Conservation (phyloP, 53 echinoderm and acorn worm genomes). For the Paelopatides confundens region DNA sequence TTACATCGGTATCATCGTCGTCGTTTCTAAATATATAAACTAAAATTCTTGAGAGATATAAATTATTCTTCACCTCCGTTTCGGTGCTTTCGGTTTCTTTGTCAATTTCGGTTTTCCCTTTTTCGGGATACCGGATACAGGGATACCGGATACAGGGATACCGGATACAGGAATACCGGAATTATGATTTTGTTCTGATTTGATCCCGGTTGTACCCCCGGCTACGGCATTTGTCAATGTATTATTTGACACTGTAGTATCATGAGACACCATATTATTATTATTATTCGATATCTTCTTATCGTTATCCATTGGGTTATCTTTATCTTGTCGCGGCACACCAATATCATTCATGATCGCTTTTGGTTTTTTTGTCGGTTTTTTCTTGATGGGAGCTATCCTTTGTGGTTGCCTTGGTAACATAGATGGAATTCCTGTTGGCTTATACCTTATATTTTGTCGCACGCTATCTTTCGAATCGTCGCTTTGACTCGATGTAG, state of each 20-base stretch:
- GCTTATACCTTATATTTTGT: not conserved
- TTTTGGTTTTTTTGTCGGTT: not conserved
- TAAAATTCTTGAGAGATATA: no score
- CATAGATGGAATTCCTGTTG: not conserved
- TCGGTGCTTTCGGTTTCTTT: not conserved
- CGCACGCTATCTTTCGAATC: conserved; percentile 2
- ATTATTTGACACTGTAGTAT: not conserved
- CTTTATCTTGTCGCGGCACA: not conserved
- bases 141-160: no score
- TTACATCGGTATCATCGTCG: no score
- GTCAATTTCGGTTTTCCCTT: not conserved
- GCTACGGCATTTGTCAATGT: not conserved
- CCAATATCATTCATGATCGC: not conserved
- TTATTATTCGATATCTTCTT: not conserved
- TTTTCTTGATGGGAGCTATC: not conserved
- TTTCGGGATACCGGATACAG: not conserved
- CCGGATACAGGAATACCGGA: no score
- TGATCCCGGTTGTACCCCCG: not conserved
- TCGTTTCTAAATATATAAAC: no score
- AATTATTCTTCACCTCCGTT: not conserved
- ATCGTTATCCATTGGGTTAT: not conserved
- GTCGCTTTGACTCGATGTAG: conserved; percentile 11
- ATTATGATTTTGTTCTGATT: not conserved
- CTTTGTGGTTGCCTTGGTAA: not conserved
- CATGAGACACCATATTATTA: not conserved